phyloP scores from a whole-genome alignment of 2,113 vertebrate genomes.

The Archilochus colubris region DNA sequence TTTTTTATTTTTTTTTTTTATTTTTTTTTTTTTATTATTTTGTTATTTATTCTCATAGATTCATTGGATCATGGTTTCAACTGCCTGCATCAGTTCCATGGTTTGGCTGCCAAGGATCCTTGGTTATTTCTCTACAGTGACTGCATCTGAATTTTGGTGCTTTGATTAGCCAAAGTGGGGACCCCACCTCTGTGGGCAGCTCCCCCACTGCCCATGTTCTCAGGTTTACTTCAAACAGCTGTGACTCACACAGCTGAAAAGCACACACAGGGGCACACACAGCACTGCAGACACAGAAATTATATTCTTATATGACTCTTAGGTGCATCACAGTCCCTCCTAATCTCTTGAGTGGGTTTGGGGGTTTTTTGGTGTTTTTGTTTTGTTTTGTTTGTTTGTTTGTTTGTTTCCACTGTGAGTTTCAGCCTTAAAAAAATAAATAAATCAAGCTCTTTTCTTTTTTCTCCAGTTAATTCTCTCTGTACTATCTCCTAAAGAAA shows the following conservation, averaged over 20 bases:
- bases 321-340: not conserved
- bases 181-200: rapidly evolving
- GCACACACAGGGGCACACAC: not conserved
- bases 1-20: not conserved
- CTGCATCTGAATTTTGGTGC: not conserved
- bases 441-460: rapidly evolving
- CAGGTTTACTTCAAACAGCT: not conserved
- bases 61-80: not conserved
- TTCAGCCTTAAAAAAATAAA: not conserved
- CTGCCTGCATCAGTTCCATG: not conserved
- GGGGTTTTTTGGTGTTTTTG: not conserved
- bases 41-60: not conserved
- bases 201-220: rapidly evolving
- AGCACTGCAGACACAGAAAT: not conserved
- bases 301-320: not conserved
- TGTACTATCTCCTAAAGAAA: not conserved
- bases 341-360: not conserved
- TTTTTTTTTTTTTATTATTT: too few species aligned
- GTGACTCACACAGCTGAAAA: not conserved
- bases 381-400: not conserved
- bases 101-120: not conserved
- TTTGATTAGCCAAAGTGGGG: not conserved
- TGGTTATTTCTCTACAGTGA: not conserved
- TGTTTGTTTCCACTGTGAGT: not conserved
- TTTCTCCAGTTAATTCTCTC: not conserved